Percentiles rank a stretch among this genome's conserved stretches.
Conservation (phyloP, 1,140 invertebrate genomes). For the Drosophila navojoa region DNA sequence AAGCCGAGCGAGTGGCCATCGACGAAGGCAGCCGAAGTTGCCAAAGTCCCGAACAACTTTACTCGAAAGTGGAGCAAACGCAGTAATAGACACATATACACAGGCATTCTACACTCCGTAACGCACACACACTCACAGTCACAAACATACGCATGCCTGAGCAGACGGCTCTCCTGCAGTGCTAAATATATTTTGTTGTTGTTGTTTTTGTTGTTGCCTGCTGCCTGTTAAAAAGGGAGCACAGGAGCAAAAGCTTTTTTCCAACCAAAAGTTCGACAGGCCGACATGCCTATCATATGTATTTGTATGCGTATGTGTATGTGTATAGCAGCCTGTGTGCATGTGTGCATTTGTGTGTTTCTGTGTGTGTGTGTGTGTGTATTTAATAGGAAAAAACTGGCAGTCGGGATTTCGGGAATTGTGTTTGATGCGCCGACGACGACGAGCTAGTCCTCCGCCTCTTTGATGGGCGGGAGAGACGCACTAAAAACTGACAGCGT, state of each 20-base stretch:
- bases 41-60: constrained; percentile 29
- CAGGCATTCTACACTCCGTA: constrained; percentile 7
- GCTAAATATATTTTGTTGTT: constrained; percentile 26
- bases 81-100: constrained; percentile 50
- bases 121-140: constrained; percentile 9
- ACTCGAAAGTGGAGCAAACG: constrained; percentile 72
- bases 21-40: constrained; percentile 46
- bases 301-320: constrained; percentile 19
- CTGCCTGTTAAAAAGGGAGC: constrained; percentile 18
- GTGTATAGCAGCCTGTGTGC: neutral
- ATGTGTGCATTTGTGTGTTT: constrained; percentile 42
- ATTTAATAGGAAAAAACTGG: constrained; percentile 73
- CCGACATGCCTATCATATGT: constrained; percentile 33
- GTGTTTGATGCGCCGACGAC: constrained; percentile 54
- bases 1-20: constrained; percentile 33
- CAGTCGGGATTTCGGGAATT: constrained; percentile 77
- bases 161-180: constrained; percentile 44
- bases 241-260: constrained; percentile 72
- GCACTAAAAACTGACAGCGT: constrained; percentile 34
- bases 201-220: too few species aligned
- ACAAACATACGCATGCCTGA: constrained; percentile 11
- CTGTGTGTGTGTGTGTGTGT: constrained; percentile 34
- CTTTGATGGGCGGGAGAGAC: neutral
- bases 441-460: constrained; percentile 16
- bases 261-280: constrained; percentile 54